Evolutionary conservation across 2,888 invertebrate species (phyloP), one percentile per base, ranked within the genome.

Genomic region (Coelinius sp.): DNA sequence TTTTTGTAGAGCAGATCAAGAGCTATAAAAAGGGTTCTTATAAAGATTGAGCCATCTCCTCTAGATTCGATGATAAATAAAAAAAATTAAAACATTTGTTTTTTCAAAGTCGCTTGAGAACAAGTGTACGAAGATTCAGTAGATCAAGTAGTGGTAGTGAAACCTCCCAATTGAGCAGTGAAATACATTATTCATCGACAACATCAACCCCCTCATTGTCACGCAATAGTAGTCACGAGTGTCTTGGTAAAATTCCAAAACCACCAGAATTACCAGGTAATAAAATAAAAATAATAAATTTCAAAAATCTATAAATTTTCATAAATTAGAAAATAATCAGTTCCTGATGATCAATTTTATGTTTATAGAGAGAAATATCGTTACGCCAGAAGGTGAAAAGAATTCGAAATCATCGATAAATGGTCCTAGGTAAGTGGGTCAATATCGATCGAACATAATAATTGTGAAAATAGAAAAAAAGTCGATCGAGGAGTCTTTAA

Each of bases 171-270:
- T 81, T 85, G 78, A 87, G 86, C 78, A 87, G 86, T 77, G 87
- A 86, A 73, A 75, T 85, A 46, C 85, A 85, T 44, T 86, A 83
- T 73, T 88, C 86, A 3, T 87, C 88, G 62, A 83, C 84, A 56
- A 85, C 83, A n/a, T 87, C 86, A 25, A 88, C 87, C 6, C 87
- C 91, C 83, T 90, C 91, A 83, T 89, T 91, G 75, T 91, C 91
- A 83, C 81, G 87, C 17, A 84, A 86, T 71, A 86, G 84, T 74
- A 86, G 87, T 75, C 85, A 83, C 78, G 87, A 87, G 68, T 76
- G 84, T 1, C 81, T 84, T 68, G 81, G 78, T 72, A 87, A 83
- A 46, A 81, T 79, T 62, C 80, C 79, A 0, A 87, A 84, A 71
- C 72, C 78, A 5, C 69, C 81, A 12, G 85, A 84, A 41, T 41